These are phyloP conservation scores for Phortica variegata DNA, from an alignment of 1,140 invertebrate genomes.

Conservation along the genomic window DNA sequence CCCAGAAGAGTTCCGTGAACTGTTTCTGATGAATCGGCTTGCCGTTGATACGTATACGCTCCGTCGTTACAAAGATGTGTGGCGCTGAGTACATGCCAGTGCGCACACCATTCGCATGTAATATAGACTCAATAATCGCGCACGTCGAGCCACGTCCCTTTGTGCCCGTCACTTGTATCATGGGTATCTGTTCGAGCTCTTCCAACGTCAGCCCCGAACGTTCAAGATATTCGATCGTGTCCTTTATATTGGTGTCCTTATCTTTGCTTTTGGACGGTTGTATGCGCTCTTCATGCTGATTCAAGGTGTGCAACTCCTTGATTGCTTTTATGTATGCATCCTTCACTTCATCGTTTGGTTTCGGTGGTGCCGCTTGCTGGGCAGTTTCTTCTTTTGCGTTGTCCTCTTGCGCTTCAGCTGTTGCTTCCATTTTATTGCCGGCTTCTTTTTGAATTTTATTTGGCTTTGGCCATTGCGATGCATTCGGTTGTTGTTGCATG, in stretches of 20 bases:
- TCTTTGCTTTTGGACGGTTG: neutral
- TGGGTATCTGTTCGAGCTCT: constrained; percentile 23
- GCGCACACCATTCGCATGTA: constrained; percentile 78
- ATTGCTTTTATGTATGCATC: too few relatives aligned
- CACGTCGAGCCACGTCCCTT: constrained; percentile 77
- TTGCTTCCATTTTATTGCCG: too few relatives aligned
- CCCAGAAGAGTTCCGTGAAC: constrained; percentile 84
- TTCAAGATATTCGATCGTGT: constrained; percentile 27
- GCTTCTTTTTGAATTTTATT: too few relatives aligned
- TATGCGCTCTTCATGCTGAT: too few relatives aligned
- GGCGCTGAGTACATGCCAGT: constrained; percentile 97
- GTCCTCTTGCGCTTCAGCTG: too few relatives aligned
- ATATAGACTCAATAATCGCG: constrained; percentile 86
- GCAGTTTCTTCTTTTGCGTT: too few relatives aligned
- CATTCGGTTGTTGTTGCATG: too few relatives aligned
- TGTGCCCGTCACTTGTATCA: constrained; percentile 38
- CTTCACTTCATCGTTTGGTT: too few relatives aligned
- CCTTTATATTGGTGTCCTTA: constrained; percentile 15
- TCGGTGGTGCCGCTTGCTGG: too few relatives aligned
- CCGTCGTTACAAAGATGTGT: constrained; percentile 88
- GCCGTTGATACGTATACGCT: constrained; percentile 91
- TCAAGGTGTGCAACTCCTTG: too few relatives aligned
- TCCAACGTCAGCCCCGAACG: constrained; percentile 15
- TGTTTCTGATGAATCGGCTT: constrained; percentile 68
- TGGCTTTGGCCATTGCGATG: too few relatives aligned